Conservation (phyloP, 2,888 invertebrate genomes). For the Synergus laeviventris region DNA sequence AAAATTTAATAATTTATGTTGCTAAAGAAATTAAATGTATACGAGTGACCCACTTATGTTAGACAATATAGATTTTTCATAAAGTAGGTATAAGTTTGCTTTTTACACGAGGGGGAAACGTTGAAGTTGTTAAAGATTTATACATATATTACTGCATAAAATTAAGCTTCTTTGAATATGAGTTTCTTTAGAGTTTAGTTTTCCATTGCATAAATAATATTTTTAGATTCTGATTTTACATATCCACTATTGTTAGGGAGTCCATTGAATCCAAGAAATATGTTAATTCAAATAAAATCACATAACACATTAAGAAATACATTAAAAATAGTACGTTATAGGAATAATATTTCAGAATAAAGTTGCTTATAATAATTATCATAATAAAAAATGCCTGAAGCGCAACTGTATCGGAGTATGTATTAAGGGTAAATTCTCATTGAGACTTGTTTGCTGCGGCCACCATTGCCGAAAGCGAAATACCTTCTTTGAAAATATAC, state of each 20-base stretch:
- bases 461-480: neutral
- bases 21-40: slow-evolving; percentile 18
- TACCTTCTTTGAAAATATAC: neutral
- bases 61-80: slow-evolving; percentile 31
- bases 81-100: slow-evolving; percentile 15
- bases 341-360: neutral
- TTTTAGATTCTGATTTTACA: neutral
- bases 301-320: too few relatives aligned
- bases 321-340: neutral
- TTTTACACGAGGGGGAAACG: slow-evolving; percentile 9
- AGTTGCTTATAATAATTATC: neutral
- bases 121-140: slow-evolving; percentile 10
- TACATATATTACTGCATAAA: neutral
- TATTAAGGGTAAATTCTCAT: neutral
- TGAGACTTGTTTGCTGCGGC: neutral
- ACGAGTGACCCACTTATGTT: slow-evolving; percentile 26
- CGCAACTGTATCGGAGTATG: neutral
- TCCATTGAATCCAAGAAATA: neutral
- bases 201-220: neutral
- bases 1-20: slow-evolving; percentile 19
- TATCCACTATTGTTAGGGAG: too few relatives aligned
- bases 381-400: neutral
- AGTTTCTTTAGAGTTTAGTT: neutral
- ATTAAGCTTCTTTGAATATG: neutral
- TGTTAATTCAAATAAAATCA: neutral